Evolutionary conservation across 2,113 vertebrate species (phyloP).

Genomic region (Polypterus bichir): DNA sequence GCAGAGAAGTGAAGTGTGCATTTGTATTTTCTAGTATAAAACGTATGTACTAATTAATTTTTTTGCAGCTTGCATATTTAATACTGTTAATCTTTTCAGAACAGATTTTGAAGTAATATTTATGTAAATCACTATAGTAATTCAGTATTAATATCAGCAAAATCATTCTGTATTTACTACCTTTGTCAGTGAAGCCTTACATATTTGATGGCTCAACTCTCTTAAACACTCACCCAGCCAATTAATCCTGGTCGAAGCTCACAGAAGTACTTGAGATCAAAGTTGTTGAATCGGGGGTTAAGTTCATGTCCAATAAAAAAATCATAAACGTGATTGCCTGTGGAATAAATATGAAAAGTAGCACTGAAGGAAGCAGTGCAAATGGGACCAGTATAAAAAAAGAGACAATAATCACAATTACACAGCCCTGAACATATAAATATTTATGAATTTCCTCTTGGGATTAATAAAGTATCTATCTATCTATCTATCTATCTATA

Average conservation of each 20-base stretch:
- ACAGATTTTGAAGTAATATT: no score
- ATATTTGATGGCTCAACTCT: not conserved
- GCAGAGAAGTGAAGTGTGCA: not conserved
- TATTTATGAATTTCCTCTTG: no score
- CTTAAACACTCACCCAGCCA: slow-evolving; percentile 65
- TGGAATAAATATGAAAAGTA: not conserved
- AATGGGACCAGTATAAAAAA: no score
- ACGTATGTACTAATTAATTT: not conserved
- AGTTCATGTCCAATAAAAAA: slow-evolving; percentile 81
- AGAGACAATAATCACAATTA: no score
- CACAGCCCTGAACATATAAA: no score
- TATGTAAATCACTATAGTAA: not conserved
- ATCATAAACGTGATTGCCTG: slow-evolving; percentile 72
- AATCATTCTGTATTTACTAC: no score
- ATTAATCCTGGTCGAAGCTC: slow-evolving; percentile 78
- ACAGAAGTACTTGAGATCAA: slow-evolving; percentile 83
- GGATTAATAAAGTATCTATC: no score
- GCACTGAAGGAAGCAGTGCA: no score
- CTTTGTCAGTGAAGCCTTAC: no score
- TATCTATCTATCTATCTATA: no score
- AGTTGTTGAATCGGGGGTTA: slow-evolving; percentile 66
- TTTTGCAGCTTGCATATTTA: not conserved
- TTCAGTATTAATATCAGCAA: not conserved
- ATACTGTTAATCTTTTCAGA: no score
- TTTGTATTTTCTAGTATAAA: not conserved